Conservation (phyloP, 2,888 invertebrate species). For the Troglohyphantes excavatus region DNA sequence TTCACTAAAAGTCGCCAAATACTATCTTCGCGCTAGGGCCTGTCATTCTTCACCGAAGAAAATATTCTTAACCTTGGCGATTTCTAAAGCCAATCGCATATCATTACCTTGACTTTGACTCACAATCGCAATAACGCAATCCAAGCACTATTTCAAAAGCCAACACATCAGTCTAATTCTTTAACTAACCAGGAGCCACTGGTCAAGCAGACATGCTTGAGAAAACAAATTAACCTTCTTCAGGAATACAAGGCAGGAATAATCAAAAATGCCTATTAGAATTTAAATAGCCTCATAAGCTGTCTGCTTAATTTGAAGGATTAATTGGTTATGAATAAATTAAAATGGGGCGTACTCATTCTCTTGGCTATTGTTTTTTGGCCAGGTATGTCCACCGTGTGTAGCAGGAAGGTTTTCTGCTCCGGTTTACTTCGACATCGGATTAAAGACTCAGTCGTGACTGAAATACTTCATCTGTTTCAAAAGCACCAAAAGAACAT, state of each 20-base stretch:
- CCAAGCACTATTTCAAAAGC: background rate
- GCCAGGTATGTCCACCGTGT: background rate
- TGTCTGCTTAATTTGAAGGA: background rate
- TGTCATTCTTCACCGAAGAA: no score
- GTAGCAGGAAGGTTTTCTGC: background rate
- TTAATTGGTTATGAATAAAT: conserved; percentile 2
- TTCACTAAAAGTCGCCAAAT: no score
- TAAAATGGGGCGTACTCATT: background rate
- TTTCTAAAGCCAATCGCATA: no score
- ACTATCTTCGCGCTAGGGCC: no score
- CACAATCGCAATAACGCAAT: no score
- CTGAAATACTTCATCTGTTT: background rate
- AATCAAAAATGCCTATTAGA: background rate
- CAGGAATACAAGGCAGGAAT: background rate
- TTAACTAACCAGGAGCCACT: background rate
- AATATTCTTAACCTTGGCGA: no score
- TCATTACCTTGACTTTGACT: no score
- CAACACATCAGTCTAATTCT: background rate
- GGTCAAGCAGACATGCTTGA: background rate
- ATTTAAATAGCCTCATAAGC: background rate
- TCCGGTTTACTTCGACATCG: background rate
- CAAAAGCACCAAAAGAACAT: background rate
- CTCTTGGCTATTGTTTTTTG: background rate
- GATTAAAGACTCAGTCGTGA: background rate
- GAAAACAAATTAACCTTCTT: background rate